Percentiles rank a stretch among this genome's conserved stretches.
These are phyloP conservation scores for Dasypogon diadema DNA, from an alignment of 2,888 invertebrate species.

Conservation along the genomic window DNA sequence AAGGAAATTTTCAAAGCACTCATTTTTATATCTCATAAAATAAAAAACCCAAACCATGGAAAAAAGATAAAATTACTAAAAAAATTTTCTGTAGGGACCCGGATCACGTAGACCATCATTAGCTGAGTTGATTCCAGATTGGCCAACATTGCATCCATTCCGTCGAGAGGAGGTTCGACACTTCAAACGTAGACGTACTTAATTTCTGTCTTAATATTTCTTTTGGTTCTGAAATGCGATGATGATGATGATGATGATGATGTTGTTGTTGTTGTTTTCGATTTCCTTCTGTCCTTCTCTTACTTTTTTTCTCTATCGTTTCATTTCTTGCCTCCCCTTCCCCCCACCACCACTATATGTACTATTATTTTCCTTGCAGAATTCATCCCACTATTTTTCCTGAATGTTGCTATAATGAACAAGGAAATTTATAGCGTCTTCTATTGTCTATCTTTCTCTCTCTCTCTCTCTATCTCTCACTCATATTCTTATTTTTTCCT, in stretches of 20 bases:
- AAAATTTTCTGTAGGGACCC: constrained; percentile 63
- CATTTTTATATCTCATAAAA: constrained; percentile 36
- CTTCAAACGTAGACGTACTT: constrained; percentile 58
- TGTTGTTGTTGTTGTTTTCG: constrained; percentile 27
- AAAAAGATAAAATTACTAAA: constrained; percentile 18
- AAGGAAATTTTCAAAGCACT: too few relatives aligned
- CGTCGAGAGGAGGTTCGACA: constrained; percentile 81
- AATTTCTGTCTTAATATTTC: constrained; percentile 31
- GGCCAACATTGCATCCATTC: constrained; percentile 78
- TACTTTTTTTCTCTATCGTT: constrained; percentile 1
- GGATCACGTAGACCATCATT: constrained; percentile 85
- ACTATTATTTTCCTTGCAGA: too few relatives aligned
- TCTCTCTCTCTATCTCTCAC: too few relatives aligned
- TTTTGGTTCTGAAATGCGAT: constrained; percentile 12
- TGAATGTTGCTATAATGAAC: too few relatives aligned
- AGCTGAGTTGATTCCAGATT: constrained; percentile 96
- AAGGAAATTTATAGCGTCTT: too few relatives aligned
- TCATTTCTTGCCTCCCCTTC: constrained; percentile 45
- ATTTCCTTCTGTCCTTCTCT: constrained; percentile 54
- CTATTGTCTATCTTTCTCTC: too few relatives aligned
- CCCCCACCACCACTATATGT: too few relatives aligned
- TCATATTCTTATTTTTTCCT: too few relatives aligned
- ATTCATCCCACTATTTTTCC: too few relatives aligned
- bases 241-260: too few relatives aligned
- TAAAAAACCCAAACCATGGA: not conserved